Conservation (phyloP, 2,797 vertebrate species). For the Gila robusta region DNA sequence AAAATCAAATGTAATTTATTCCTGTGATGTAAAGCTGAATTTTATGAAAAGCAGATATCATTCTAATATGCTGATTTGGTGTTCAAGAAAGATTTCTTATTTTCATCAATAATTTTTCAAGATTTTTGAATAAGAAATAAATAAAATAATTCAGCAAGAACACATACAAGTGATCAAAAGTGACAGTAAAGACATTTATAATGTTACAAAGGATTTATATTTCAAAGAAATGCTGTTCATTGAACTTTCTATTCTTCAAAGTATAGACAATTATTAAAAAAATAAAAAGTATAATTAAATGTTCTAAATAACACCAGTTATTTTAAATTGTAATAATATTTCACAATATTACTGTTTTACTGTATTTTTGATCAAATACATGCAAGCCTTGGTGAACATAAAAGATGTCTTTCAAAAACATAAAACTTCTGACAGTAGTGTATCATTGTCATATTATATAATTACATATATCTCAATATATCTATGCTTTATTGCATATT, state of each 20-base stretch:
- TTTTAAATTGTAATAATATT: background rate
- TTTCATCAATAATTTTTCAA: background rate
- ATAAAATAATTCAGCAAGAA: background rate
- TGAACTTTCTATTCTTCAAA: background rate
- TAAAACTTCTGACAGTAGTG: background rate
- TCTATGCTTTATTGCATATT: conserved; percentile 17
- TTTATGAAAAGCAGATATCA: background rate
- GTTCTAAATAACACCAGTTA: background rate
- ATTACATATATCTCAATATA: background rate
- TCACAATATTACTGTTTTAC: background rate
- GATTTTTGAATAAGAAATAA: background rate
- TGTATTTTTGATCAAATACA: background rate
- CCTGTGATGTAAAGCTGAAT: background rate
- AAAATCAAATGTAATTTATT: background rate
- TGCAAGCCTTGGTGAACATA: background rate
- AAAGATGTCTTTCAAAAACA: conserved; percentile 2
- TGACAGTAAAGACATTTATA: background rate
- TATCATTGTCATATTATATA: background rate
- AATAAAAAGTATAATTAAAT: background rate
- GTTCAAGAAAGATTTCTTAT: background rate
- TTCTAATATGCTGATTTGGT: background rate
- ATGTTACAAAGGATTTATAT: background rate
- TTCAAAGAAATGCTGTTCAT: background rate
- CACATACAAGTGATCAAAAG: background rate
- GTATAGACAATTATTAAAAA: background rate